Base-by-base conservation (phyloP, 92 coral and sea anemone genomes). In the Parazoanthus darwini region DNA sequence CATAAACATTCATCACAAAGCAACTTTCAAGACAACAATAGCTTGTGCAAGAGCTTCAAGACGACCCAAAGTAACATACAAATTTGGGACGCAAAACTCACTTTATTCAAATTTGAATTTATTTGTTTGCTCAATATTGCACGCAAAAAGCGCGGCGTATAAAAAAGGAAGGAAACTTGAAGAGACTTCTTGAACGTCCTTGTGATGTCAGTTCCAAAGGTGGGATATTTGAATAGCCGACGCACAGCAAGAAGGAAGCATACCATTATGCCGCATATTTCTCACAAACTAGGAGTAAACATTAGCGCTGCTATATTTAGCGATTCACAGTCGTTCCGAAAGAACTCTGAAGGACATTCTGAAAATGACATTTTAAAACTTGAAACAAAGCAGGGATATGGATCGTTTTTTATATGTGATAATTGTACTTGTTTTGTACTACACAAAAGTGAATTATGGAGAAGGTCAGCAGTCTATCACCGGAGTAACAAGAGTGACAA, bases 151-250 rank as follows among this genome's bases (percentile, higher is more conserved):
- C 56, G 0, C 4, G 8, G 22, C 33, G 14, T 2, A 39, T 35
- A 48, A 78, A 48, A 63, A 5, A 20, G n/a, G 22, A 79, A 79
- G 82, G 82, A 79, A 79, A 26, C 56, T 11, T 44, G 65, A 1
- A 46, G 63, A n/a, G 20, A 13, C 63, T 44, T 78, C 54, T 33
- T 29, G 54, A 48, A n/a, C 56, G 20, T 25, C 42, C 58, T 79
- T 26, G 35, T 79, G 82, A 79, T 79, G 82, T 79, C 82, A 79
- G 38, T 9, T 63, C 20, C 82, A 9, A 50, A 20, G 1, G 29
- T 15, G 14, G 56, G 54, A 46, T 1, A 50, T 78, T 48, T 78
- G 67, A 65, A 78, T 78, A 50, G 9, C 42, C 37, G 36, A n/a
- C 68, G 68, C 7, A 63, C 15, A 18, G 20, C 13, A 63, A 3